These are phyloP conservation scores for Diadophis punctatus DNA, from an alignment of 2,113 vertebrate species.

Conservation along the genomic window DNA sequence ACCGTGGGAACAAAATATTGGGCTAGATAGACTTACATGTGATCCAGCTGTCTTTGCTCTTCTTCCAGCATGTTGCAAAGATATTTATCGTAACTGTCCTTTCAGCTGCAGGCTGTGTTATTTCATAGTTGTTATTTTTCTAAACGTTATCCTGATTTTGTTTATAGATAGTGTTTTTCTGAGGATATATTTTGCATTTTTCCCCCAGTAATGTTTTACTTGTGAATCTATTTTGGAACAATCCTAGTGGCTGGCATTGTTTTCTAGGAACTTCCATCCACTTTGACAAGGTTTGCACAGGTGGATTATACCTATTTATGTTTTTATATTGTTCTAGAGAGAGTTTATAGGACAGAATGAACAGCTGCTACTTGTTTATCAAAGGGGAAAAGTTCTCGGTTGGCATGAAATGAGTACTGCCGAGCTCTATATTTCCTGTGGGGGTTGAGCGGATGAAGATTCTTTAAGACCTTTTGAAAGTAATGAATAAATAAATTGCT, in stretches of 20 bases:
- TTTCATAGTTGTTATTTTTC: constrained; percentile 9
- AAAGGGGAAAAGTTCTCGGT: not conserved
- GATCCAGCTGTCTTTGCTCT: not conserved
- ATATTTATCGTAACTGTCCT: not conserved
- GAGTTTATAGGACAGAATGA: not conserved
- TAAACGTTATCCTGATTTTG: constrained; percentile 1
- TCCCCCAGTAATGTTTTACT: not conserved
- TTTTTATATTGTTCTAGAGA: constrained; percentile 1
- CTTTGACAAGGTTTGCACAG: not conserved
- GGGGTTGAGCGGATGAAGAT: not conserved
- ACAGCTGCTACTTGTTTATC: constrained; percentile 11
- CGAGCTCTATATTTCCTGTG: not conserved
- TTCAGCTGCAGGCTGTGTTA: constrained; percentile 12
- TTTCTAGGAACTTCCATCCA: not conserved
- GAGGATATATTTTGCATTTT: not conserved
- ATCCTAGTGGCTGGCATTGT: not conserved
- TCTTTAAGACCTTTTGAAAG: not conserved
- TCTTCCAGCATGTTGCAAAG: not conserved
- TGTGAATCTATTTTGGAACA: not conserved
- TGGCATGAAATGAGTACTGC: not conserved
- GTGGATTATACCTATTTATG: constrained; percentile 3
- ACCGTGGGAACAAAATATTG: not conserved
- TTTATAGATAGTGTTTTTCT: not conserved
- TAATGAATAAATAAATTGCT: not conserved
- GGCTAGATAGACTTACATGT: not conserved